A percentile compares a stretch with the other conserved stretches of the same genome.
Conservation (phyloP, 1,140 invertebrate genomes). For the Polypedilum pembai region DNA sequence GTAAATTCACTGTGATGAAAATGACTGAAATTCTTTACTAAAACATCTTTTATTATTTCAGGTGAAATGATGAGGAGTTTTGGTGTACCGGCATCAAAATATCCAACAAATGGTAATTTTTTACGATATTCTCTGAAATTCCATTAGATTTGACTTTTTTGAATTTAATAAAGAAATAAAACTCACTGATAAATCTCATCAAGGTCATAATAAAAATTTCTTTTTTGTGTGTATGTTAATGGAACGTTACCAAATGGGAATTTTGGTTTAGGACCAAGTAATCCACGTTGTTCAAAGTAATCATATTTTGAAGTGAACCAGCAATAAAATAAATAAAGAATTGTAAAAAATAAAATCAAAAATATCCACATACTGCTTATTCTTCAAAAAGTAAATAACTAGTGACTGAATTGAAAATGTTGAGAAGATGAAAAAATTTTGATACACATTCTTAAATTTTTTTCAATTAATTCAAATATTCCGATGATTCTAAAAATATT, state of each 20-base stretch:
- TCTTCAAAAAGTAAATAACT: background rate
- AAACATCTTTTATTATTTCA: constrained; percentile 46
- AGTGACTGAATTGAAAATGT: background rate
- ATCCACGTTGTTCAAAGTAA: constrained; percentile 37
- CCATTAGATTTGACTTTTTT: too few relatives aligned
- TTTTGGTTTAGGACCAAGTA: constrained; percentile 35
- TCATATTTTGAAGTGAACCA: constrained; percentile 36
- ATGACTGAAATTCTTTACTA: constrained; percentile 46
- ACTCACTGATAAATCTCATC: constrained; percentile 39
- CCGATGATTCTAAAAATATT: too few relatives aligned
- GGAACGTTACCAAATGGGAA: constrained; percentile 36
- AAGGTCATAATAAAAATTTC: constrained; percentile 39
- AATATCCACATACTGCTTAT: background rate
- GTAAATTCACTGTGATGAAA: constrained; percentile 43
- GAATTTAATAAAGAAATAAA: too few relatives aligned
- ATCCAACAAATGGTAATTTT: constrained; percentile 41
- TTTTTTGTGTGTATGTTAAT: background rate
- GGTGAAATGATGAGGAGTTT: constrained; percentile 47
- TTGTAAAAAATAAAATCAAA: background rate
- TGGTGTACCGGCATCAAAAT: constrained; percentile 43
- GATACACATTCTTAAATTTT: too few relatives aligned
- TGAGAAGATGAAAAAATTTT: too few relatives aligned
- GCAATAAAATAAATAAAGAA: constrained; percentile 35
- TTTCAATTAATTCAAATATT: too few relatives aligned
- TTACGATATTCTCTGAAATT: constrained; percentile 36